Percentiles rank a stretch among this genome's conserved stretches.
Conservation (phyloP, 2,113 vertebrate genomes). For the Callospermophilus lateralis region DNA sequence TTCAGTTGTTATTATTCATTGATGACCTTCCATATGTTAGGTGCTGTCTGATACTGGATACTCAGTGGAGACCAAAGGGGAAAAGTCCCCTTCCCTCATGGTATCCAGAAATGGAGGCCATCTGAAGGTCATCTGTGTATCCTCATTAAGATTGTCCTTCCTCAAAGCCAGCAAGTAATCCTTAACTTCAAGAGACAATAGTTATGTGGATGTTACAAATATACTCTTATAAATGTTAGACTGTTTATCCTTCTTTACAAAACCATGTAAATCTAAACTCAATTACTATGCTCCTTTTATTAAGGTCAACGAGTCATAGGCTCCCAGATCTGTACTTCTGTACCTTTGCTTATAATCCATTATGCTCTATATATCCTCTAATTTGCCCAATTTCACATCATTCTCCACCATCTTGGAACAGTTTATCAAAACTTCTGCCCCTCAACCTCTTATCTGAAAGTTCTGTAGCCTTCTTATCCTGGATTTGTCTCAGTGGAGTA, state of each 20-base stretch:
- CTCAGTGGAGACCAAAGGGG: background rate
- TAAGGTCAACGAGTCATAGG: background rate
- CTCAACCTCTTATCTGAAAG: background rate
- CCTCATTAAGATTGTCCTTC: background rate
- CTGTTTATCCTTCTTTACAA: background rate
- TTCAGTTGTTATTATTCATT: background rate
- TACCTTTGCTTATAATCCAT: background rate
- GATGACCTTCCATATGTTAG: background rate
- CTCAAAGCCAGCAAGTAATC: background rate
- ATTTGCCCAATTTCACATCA: background rate
- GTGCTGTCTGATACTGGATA: too few relatives aligned
- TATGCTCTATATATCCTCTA: background rate
- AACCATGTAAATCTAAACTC: background rate
- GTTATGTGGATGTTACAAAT: background rate
- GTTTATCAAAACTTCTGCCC: background rate
- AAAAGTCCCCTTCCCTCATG: background rate
- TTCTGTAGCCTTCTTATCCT: background rate
- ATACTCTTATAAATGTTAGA: background rate
- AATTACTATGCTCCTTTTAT: background rate
- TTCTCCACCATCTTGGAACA: background rate
- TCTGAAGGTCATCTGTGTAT: background rate
- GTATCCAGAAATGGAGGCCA: background rate
- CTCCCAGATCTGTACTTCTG: background rate
- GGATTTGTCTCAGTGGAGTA: background rate
- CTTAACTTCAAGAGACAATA: background rate